Percentiles rank a stretch among this genome's conserved stretches.
Conservation (phyloP, 2,888 invertebrate species). For the Dysmachus trigonus region DNA sequence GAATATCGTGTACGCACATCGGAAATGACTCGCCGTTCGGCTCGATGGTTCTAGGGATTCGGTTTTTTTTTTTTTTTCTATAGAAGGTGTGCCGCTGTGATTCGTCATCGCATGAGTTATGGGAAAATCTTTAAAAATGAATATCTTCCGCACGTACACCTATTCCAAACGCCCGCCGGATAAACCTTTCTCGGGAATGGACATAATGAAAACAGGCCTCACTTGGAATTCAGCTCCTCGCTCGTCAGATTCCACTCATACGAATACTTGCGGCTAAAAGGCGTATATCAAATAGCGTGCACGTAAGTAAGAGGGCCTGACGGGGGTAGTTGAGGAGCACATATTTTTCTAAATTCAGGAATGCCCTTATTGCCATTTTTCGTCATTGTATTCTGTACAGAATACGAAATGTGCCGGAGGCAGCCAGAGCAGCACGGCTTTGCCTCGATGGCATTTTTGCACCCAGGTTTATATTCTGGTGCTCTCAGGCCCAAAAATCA, state of each 20-base stretch:
- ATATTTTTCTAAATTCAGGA: conserved; percentile 48
- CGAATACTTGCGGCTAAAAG: conserved; percentile 40
- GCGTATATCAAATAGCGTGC: conserved; percentile 43
- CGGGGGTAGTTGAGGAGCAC: conserved; percentile 14
- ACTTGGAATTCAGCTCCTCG: conserved; percentile 37
- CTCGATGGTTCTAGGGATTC: neutral
- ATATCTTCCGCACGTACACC: conserved; percentile 37
- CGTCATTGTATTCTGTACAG: conserved; percentile 50
- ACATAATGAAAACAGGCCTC: conserved; percentile 33
- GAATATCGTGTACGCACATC: neutral
- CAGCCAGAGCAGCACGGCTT: neutral
- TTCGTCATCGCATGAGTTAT: conserved; percentile 7
- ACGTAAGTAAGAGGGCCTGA: conserved; percentile 15
- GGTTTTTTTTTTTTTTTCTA: neutral
- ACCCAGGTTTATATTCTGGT: conserved; percentile 10
- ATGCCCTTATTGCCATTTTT: conserved; percentile 51
- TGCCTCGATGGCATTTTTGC: neutral
- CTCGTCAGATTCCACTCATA: conserved; percentile 41
- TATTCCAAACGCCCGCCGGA: conserved; percentile 27
- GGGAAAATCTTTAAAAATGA: conserved; percentile 35
- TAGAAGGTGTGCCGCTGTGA: neutral
- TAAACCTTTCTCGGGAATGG: conserved; percentile 17
- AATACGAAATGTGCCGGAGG: conserved; percentile 48
- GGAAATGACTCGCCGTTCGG: neutral
- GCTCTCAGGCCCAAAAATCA: conserved; percentile 23